Percentiles rank a stretch among this genome's conserved stretches.
phyloP scores from a whole-genome alignment of 2,113 vertebrate genomes.

The Myotis brandtii region DNA sequence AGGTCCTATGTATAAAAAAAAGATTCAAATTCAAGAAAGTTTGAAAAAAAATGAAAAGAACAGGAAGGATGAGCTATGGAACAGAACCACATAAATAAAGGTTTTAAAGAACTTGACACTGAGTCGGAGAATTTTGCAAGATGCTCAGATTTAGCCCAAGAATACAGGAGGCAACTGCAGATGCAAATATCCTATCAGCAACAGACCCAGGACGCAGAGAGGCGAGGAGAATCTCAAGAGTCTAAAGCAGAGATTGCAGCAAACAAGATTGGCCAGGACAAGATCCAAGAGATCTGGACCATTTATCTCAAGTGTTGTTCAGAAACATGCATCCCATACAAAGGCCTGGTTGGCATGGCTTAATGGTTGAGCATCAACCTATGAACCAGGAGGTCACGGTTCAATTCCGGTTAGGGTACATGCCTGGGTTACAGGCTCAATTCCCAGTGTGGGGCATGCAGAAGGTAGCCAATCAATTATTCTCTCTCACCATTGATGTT shows the following conservation, averaged over 20 bases:
- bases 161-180: constrained; percentile 82
- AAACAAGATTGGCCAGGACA: constrained; percentile 81
- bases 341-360: neutral
- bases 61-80: neutral
- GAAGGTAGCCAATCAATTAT: no score
- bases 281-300: no score
- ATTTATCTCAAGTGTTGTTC: constrained; percentile 37
- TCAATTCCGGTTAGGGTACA: no score
- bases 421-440: no score
- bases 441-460: no score
- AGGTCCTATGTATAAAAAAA: constrained; percentile 83
- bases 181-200: constrained; percentile 83
- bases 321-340: constrained; percentile 80
- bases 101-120: neutral
- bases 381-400: no score
- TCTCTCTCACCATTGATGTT: no score
- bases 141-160: constrained; percentile 63
- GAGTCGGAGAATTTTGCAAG: constrained; percentile 70
- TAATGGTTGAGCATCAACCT: no score
- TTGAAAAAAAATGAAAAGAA: no score
- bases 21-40: constrained; percentile 87
- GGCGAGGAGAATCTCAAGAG: constrained; percentile 80
- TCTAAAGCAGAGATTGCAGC: constrained; percentile 61
- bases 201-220: constrained; percentile 36
- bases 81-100: neutral